These are phyloP conservation scores for Tarsius wallacei DNA, from an alignment of 2,797 vertebrate genomes.

Conservation along the genomic window DNA sequence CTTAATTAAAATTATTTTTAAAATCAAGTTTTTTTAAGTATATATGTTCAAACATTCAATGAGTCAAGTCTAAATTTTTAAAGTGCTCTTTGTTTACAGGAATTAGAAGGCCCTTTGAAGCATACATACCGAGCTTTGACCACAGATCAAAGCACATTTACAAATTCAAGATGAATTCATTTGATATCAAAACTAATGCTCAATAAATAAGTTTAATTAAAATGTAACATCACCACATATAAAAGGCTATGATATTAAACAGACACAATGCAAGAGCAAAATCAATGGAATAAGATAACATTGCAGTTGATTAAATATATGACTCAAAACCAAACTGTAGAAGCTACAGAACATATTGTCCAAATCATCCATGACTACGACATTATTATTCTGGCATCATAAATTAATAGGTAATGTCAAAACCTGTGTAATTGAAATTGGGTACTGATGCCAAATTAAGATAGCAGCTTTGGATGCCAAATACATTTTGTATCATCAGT, in stretches of 20 bases:
- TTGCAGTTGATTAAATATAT: background rate
- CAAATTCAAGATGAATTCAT: conserved; percentile 5
- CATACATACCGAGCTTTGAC: background rate
- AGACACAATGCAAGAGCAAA: background rate
- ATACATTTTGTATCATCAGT: conserved; percentile 55
- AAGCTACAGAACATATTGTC: background rate
- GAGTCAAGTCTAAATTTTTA: background rate
- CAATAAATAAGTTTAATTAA: conserved; percentile 44
- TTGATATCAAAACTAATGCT: conserved; percentile 4
- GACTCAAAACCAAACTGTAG: background rate
- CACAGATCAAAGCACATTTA: background rate
- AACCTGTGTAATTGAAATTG: conserved; percentile 68
- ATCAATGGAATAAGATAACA: background rate
- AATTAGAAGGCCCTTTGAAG: background rate
- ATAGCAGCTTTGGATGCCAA: background rate
- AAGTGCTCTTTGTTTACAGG: background rate
- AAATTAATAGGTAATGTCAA: conserved; percentile 67
- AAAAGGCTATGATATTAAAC: conserved; percentile 26
- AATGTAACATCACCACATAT: background rate
- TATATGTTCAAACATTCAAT: background rate
- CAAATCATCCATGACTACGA: conserved; percentile 29
- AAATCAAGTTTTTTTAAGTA: background rate
- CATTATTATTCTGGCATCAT: conserved; percentile 57
- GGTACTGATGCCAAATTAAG: conserved; percentile 48
- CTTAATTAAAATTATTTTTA: background rate